Percentiles rank a stretch among this genome's conserved stretches.
Evolutionary conservation across 2,113 vertebrate genomes (phyloP).

Genomic region (Acanthochromis polyacanthus): DNA sequence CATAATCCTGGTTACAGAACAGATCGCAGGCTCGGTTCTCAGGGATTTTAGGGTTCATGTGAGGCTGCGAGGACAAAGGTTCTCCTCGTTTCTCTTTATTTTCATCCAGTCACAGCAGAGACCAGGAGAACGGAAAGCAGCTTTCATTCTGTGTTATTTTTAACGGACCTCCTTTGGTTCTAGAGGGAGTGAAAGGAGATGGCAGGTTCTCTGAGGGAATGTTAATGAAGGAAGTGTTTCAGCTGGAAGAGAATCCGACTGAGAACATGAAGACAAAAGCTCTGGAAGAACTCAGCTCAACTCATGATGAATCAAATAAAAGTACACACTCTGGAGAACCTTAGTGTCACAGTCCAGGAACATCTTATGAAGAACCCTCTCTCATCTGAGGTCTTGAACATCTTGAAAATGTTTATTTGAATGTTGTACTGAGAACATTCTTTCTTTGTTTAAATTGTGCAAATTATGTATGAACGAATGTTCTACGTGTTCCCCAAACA

Average conservation of each 20-base stretch:
- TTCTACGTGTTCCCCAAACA: too few species aligned
- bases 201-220: not conserved
- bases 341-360: too few species aligned
- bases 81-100: not conserved
- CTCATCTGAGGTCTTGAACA: too few species aligned
- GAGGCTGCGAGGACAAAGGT: not conserved
- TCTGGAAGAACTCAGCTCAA: too few species aligned
- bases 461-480: too few species aligned
- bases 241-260: not conserved
- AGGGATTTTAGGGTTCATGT: constrained; percentile 22
- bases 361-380: too few species aligned
- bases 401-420: too few species aligned
- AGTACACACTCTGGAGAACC: too few species aligned
- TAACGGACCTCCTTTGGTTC: constrained; percentile 1
- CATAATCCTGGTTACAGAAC: constrained; percentile 45
- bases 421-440: too few species aligned
- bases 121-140: not conserved
- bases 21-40: constrained; percentile 30
- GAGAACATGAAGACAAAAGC: too few species aligned
- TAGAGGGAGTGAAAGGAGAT: not conserved
- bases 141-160: not conserved
- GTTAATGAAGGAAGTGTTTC: constrained; percentile 17
- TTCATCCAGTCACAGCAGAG: constrained; percentile 16
- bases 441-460: too few species aligned
- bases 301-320: too few species aligned